Percentiles rank a stretch among this genome's conserved stretches.
Conservation (phyloP, 1,140 invertebrate genomes). For the Meloidogyne hapla region DNA sequence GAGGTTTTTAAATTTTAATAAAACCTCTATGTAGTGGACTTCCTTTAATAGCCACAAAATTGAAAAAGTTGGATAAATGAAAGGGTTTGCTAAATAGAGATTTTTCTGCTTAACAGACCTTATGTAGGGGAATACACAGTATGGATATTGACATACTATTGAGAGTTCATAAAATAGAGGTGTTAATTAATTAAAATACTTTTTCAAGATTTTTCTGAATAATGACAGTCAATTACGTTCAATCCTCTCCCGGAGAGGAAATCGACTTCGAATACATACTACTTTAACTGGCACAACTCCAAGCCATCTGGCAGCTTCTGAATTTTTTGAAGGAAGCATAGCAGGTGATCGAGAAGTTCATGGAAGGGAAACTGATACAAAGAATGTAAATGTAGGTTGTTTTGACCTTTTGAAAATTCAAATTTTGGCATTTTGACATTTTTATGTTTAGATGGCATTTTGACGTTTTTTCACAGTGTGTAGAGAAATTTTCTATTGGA, state of each 20-base stretch:
- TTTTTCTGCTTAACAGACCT: no score
- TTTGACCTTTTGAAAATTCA: background rate
- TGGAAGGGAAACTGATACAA: background rate
- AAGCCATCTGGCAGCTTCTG: conserved; percentile 8
- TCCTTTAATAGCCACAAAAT: no score
- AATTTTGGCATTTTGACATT: no score
- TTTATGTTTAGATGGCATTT: no score
- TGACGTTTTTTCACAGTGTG: no score
- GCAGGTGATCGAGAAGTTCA: background rate
- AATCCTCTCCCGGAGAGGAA: background rate
- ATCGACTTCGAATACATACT: conserved; percentile 10
- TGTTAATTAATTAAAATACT: background rate
- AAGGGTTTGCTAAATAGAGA: no score
- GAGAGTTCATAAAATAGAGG: no score
- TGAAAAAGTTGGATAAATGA: no score
- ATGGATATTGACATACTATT: no score
- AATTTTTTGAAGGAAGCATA: background rate
- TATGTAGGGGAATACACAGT: no score
- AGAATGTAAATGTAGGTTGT: conserved; percentile 4
- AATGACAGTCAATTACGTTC: conserved; percentile 13
- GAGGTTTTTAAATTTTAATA: background rate
- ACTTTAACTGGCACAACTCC: background rate
- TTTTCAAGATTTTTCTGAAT: background rate
- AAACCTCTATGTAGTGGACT: no score
- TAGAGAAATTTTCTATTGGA: no score